Percentiles rank a stretch among this genome's conserved stretches.
Conservation (phyloP, 2,797 vertebrate genomes). For the Helarctos malayanus region DNA sequence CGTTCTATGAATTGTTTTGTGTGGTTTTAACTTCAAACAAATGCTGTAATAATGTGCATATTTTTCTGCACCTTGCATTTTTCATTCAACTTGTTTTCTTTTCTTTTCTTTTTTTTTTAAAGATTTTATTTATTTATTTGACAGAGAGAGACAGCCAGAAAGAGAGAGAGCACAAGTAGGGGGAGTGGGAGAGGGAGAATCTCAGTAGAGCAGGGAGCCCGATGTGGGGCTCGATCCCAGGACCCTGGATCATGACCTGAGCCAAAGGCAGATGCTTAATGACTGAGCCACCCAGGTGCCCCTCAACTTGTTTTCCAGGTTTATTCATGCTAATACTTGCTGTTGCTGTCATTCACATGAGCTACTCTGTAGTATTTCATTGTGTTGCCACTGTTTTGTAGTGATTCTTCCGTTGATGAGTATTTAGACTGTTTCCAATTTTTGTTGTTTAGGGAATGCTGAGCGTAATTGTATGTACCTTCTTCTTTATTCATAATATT, state of each 20-base stretch:
- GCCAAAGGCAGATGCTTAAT: too few species aligned
- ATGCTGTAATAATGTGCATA: neutral
- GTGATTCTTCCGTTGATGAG: neutral
- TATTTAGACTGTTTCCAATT: neutral
- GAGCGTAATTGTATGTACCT: neutral
- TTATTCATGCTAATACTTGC: neutral
- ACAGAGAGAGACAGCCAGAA: too few species aligned
- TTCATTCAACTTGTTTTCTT: neutral
- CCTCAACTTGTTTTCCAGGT: neutral
- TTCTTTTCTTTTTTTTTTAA: too few species aligned
- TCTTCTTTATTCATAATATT: neutral
- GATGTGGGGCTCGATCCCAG: too few species aligned
- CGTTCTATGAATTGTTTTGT: neutral
- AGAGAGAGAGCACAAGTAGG: too few species aligned
- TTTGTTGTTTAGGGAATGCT: neutral
- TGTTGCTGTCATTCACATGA: neutral
- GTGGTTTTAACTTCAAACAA: neutral
- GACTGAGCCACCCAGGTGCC: too few species aligned
- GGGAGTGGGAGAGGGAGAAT: too few species aligned
- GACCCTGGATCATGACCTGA: too few species aligned
- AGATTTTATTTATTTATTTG: too few species aligned
- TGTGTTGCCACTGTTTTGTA: neutral
- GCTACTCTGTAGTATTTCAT: neutral
- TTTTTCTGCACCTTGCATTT: neutral
- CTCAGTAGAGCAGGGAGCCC: too few species aligned